These are phyloP conservation scores for Eudorcas thomsonii DNA, from an alignment of 2,113 vertebrate species.

Conservation along the genomic window DNA sequence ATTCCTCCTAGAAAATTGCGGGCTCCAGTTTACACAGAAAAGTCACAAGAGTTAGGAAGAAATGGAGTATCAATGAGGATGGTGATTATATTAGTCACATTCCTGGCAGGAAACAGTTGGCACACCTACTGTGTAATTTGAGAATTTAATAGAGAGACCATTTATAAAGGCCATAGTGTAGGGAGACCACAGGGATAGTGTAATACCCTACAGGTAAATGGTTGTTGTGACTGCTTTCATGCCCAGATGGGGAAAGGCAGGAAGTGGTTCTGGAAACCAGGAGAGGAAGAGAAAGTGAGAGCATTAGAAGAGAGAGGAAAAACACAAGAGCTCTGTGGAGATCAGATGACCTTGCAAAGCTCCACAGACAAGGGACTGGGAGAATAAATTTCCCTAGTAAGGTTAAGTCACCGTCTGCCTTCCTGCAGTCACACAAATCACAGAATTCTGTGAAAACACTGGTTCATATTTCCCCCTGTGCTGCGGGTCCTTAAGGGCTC, in stretches of 20 bases:
- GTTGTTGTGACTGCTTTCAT: neutral
- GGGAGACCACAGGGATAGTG: neutral
- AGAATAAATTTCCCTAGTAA: neutral
- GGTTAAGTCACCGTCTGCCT: neutral
- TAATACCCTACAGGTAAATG: neutral
- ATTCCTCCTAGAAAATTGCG: neutral
- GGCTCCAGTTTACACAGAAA: neutral
- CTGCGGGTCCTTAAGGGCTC: neutral
- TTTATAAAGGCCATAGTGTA: neutral
- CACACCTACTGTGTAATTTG: neutral
- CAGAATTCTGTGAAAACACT: neutral
- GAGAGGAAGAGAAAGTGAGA: neutral
- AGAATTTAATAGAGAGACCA: slow-evolving; percentile 22
- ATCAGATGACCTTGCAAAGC: neutral
- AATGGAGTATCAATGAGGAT: neutral
- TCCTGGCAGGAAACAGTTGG: slow-evolving; percentile 26
- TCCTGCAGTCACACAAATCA: neutral
- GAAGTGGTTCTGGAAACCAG: neutral
- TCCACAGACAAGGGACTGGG: neutral
- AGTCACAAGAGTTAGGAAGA: neutral
- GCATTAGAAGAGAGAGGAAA: neutral
- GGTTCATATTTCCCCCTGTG: neutral
- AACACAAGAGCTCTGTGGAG: fast-evolving
- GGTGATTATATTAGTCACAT: slow-evolving; percentile 13
- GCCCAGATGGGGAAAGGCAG: neutral